Evolutionary conservation across 2,797 vertebrate genomes (phyloP), one percentile per base, ranked within the genome.

Genomic region (Sebastes goodei): DNA sequence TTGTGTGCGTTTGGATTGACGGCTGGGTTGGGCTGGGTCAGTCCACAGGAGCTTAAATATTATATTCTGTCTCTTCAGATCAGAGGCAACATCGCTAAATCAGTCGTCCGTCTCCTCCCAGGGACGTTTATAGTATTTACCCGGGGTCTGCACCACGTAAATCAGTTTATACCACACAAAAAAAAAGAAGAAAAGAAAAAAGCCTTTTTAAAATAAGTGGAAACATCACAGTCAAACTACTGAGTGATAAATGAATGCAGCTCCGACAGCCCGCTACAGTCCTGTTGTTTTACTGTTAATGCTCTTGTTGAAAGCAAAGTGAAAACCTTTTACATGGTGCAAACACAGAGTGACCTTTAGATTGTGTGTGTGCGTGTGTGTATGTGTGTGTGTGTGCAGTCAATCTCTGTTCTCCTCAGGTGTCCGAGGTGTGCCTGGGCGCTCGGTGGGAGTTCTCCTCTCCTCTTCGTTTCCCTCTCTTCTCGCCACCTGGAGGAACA

Each of bases 391-490:
- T 10, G 10, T 55, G 27, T 71, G 65, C 30, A 53, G 81, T 82
- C 60, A 61, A 63, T 88, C 71, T 86, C 73, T 73, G 68, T 71
- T 74, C 65, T 71, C 80, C 83, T 97, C 96, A 97, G 90, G 96
- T 96, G 85, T 92, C 93, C 84, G 80, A 88, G 23, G 96, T 92
- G 65, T 99, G 97, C 79, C 98, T 96, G 38, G 98, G 98, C 25
- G 94, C 92, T 27, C 98, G 94, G 38, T 97, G 97, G 87, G 96
- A 96, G 77, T 97, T 96, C 3, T 93, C 93, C 15, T 91, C 94
- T 38, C 93, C 81, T 78, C 79, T 96, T 15, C 94, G 87, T 80
- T 94, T 97, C 1, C 91, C 86, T 84, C 94, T 96, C 85, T 95
- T 97, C 80, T 97, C 97, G 6, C 95, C 96, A 30, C 94, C 92